These are phyloP conservation scores for Plagodis pulveraria DNA, from an alignment of 2,888 invertebrate genomes.

Conservation along the genomic window DNA sequence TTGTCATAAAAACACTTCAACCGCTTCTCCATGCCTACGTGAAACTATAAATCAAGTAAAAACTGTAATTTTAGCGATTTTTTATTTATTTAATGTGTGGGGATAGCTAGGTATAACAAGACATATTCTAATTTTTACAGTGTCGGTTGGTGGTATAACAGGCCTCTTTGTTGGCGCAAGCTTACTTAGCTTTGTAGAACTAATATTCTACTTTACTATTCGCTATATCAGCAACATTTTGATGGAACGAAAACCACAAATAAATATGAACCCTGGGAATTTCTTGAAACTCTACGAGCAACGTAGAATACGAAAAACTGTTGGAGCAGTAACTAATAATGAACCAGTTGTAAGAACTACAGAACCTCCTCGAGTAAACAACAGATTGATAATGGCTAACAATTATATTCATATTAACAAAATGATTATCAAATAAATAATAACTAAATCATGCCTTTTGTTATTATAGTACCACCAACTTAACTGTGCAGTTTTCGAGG, in stretches of 20 bases:
- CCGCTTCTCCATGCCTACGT: too few species aligned
- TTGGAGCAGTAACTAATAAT: background rate
- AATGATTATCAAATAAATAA: background rate
- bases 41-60: too few species aligned
- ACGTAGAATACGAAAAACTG: background rate
- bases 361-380: slow-evolving; percentile 2
- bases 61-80: too few species aligned
- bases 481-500: too few species aligned
- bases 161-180: slow-evolving; percentile 88
- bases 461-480: too few species aligned
- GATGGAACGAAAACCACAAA: slow-evolving; percentile 48
- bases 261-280: background rate
- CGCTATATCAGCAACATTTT: slow-evolving; percentile 73
- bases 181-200: slow-evolving; percentile 87
- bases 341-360: background rate
- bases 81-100: too few species aligned
- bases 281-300: background rate
- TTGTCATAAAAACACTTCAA: too few species aligned
- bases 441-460: too few species aligned
- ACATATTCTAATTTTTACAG: slow-evolving; percentile 58
- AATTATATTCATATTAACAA: background rate
- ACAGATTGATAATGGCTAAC: slow-evolving; percentile 9
- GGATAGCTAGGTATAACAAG: too few species aligned
- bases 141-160: slow-evolving; percentile 87
- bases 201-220: slow-evolving; percentile 86